phyloP scores from a whole-genome alignment of 2,113 vertebrate species.

The Condylura cristata region DNA sequence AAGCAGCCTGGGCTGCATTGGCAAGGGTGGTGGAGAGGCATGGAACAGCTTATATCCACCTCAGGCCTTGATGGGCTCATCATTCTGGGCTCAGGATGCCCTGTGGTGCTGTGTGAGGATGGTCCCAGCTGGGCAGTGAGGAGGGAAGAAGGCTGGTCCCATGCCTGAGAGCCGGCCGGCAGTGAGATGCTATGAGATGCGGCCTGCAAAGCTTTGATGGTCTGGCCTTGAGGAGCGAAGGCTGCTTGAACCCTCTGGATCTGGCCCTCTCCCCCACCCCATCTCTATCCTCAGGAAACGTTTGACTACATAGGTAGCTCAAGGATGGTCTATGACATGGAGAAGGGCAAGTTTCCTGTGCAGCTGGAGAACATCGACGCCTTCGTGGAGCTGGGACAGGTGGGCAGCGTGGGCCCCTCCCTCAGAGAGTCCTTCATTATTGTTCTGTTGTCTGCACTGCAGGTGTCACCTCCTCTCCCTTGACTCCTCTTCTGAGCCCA shows the following conservation, averaged over 20 bases:
- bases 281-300: constrained; percentile 87
- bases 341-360: constrained; percentile 85
- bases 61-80: constrained; percentile 2
- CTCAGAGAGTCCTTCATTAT: neutral
- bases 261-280: neutral
- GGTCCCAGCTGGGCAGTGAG: neutral
- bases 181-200: neutral
- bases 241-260: neutral
- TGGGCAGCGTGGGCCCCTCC: constrained; percentile 4
- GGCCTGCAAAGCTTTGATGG: neutral
- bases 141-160: neutral
- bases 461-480: neutral
- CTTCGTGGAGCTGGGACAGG: constrained; percentile 88
- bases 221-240: neutral
- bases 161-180: neutral
- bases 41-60: constrained; percentile 76
- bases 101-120: constrained; percentile 20
- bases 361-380: constrained; percentile 83
- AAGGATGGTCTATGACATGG: constrained; percentile 92
- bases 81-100: constrained; percentile 40
- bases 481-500: neutral
- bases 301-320: constrained; percentile 99
- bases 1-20: constrained; percentile 45
- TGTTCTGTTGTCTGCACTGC: neutral
- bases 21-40: neutral